Percentiles rank a stretch among this genome's conserved stretches.
Evolutionary conservation across 53 echinoderm and acorn worm species (phyloP).

Genomic region (Temnopleurus reevesii): DNA sequence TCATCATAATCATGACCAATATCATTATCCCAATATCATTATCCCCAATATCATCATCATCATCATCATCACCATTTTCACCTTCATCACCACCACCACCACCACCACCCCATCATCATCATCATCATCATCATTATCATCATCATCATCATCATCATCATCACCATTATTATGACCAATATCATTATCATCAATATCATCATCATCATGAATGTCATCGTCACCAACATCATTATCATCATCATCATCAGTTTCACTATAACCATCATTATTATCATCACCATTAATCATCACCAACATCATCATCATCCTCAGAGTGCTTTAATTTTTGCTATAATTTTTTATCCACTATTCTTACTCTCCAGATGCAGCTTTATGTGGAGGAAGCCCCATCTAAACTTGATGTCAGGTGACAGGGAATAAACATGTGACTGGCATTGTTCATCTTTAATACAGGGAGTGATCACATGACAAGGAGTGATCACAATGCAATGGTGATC

Average conservation of each 20-base stretch:
- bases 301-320: background rate
- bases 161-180: no score
- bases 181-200: no score
- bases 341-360: constrained; percentile 1
- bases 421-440: no score
- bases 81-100: no score
- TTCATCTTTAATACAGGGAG: no score
- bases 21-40: no score
- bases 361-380: constrained; percentile 90
- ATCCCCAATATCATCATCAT: no score
- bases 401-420: constrained; percentile 31
- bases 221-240: background rate
- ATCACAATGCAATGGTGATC: no score
- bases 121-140: background rate
- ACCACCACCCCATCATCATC: background rate
- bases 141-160: background rate
- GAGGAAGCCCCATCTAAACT: constrained; percentile 65
- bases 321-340: background rate
- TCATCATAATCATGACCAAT: background rate
- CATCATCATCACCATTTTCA: no score
- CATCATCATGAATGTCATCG: background rate
- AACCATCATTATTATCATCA: no score
- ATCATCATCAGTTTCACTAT: background rate
- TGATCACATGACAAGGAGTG: no score
- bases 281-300: no score